phyloP scores from a whole-genome alignment of 2,113 vertebrate genomes.

The Passerina amoena region DNA sequence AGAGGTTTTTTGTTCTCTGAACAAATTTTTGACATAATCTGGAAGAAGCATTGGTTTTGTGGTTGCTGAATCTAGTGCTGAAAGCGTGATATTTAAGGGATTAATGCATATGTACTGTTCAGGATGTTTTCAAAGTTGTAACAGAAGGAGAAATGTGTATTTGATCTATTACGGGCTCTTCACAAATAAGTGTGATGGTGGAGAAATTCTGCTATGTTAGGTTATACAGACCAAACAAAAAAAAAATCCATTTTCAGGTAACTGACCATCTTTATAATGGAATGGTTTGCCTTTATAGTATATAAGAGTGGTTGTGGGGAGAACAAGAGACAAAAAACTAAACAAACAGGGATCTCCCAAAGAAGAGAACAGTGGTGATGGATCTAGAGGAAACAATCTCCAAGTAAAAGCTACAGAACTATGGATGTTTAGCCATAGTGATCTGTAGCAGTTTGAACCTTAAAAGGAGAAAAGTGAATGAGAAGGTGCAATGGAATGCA shows the following conservation, averaged over 20 bases:
- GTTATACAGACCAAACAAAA: not conserved
- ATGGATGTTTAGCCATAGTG: not conserved
- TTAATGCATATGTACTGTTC: not conserved
- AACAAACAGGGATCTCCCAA: not conserved
- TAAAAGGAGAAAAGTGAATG: not conserved
- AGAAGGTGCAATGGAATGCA: not conserved
- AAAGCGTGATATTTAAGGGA: not conserved
- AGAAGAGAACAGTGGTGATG: not conserved
- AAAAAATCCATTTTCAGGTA: not conserved
- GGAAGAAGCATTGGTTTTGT: not conserved
- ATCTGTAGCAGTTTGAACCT: not conserved
- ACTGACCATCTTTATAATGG: not conserved
- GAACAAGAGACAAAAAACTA: not conserved
- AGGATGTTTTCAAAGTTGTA: not conserved
- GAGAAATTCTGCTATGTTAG: not conserved
- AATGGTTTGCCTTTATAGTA: not conserved
- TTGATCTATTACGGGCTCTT: not conserved
- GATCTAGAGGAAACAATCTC: not conserved
- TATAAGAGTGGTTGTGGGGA: not conserved
- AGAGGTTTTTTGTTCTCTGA: not conserved
- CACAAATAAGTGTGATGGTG: not conserved
- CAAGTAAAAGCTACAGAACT: not conserved
- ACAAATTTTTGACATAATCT: not conserved
- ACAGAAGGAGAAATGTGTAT: not conserved
- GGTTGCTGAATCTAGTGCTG: not conserved